phyloP scores from a whole-genome alignment of 2,113 vertebrate species.

The Otis tarda region DNA sequence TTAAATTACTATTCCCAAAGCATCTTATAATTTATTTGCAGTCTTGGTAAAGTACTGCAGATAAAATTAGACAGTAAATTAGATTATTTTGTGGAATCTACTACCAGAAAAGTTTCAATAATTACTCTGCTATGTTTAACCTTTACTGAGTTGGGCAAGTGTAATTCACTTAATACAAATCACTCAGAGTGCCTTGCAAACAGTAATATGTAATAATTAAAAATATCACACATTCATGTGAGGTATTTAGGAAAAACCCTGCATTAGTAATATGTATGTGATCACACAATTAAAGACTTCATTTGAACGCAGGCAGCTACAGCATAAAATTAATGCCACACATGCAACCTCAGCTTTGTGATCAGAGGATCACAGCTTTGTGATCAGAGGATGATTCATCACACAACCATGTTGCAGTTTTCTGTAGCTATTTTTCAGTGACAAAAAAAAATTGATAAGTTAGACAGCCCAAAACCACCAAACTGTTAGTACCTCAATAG shows the following conservation, averaged over 20 bases:
- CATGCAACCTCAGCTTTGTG: not conserved
- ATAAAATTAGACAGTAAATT: constrained; percentile 56
- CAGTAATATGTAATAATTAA: not conserved
- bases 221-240: not conserved
- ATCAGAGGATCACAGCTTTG: not conserved
- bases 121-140: constrained; percentile 47
- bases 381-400: accelerated
- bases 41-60: constrained; percentile 22
- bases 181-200: not conserved
- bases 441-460: not conserved
- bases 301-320: not conserved
- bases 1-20: constrained; percentile 41
- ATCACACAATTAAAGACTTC: not conserved
- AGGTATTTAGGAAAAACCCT: not conserved
- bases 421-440: not conserved
- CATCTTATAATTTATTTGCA: constrained; percentile 45
- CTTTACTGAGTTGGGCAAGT: not conserved
- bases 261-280: not conserved
- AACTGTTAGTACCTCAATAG: not conserved
- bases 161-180: not conserved
- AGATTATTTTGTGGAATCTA: constrained; percentile 40
- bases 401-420: accelerated
- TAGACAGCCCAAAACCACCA: not conserved
- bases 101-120: constrained; percentile 30
- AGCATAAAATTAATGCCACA: not conserved